These are phyloP conservation scores for Megamerina dolium DNA, from an alignment of 2,888 invertebrate genomes.

Conservation along the genomic window DNA sequence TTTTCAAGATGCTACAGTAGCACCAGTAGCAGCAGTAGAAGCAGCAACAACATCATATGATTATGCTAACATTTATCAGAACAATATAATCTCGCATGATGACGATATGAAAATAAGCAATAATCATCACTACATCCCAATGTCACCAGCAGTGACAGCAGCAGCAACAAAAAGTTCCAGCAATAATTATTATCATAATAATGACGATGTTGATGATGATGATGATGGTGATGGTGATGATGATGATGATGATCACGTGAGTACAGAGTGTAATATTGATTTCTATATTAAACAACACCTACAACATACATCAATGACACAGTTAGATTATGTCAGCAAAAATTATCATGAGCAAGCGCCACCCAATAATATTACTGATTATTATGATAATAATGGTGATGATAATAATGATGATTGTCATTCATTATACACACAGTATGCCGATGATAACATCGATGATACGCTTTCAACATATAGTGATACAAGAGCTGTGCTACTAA, in stretches of 20 bases:
- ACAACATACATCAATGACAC: slow-evolving; percentile 39
- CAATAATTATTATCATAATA: slow-evolving; percentile 1
- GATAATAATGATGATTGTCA: too few relatives aligned
- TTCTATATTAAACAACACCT: slow-evolving; percentile 19
- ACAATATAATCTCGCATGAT: too few relatives aligned
- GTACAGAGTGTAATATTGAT: background rate
- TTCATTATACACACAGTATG: too few relatives aligned
- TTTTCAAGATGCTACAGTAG: slow-evolving; percentile 26
- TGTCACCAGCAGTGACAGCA: too few relatives aligned
- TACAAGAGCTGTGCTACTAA: slow-evolving; percentile 22
- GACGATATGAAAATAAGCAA: slow-evolving; percentile 14
- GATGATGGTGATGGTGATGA: too few relatives aligned
- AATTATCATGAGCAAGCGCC: too few relatives aligned
- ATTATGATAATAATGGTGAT: too few relatives aligned
- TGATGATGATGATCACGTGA: too few relatives aligned
- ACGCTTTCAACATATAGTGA: slow-evolving; percentile 36
- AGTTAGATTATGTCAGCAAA: slow-evolving; percentile 52
- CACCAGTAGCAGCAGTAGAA: slow-evolving; percentile 19
- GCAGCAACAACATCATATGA: slow-evolving; percentile 16
- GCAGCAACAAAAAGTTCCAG: too few relatives aligned
- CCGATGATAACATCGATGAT: slow-evolving; percentile 22
- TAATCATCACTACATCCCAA: too few relatives aligned
- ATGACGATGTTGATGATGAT: slow-evolving; percentile 8
- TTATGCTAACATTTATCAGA: slow-evolving; percentile 17
- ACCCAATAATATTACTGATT: too few relatives aligned